Evolutionary conservation across 2,888 invertebrate species (phyloP).

Genomic region (Pantelozetes paolii): DNA sequence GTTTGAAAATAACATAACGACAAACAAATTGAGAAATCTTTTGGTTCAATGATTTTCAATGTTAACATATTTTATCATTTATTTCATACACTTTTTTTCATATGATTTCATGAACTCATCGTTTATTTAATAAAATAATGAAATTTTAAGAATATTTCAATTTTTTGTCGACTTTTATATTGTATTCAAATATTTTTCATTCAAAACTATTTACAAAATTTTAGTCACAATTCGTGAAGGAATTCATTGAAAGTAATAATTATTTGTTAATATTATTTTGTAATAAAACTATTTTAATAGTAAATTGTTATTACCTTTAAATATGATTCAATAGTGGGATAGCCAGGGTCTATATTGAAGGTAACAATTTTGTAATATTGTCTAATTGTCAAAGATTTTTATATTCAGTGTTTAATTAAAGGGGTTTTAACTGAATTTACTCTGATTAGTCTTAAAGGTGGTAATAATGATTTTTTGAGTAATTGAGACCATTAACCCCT

Average conservation of each 20-base stretch:
- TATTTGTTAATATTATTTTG: background rate
- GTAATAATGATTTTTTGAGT: no score
- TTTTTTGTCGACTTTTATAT: background rate
- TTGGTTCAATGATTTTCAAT: constrained; percentile 8
- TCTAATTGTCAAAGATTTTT: no score
- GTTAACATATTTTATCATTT: background rate
- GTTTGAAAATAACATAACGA: background rate
- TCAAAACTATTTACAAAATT: no score
- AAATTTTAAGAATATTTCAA: no score
- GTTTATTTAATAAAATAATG: background rate
- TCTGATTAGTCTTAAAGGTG: no score
- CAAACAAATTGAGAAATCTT: background rate
- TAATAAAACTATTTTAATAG: background rate
- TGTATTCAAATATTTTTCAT: background rate
- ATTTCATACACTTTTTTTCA: background rate
- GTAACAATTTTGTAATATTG: no score
- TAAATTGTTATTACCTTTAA: no score
- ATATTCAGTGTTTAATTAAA: no score
- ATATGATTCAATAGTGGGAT: no score
- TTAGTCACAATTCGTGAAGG: no score
- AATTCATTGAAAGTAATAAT: background rate
- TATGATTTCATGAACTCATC: background rate
- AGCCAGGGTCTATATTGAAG: no score
- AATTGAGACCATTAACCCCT: no score
- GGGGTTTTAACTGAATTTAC: background rate